These are phyloP conservation scores for Melangyna quadrimaculata DNA, from an alignment of 2,888 invertebrate genomes.

Conservation along the genomic window DNA sequence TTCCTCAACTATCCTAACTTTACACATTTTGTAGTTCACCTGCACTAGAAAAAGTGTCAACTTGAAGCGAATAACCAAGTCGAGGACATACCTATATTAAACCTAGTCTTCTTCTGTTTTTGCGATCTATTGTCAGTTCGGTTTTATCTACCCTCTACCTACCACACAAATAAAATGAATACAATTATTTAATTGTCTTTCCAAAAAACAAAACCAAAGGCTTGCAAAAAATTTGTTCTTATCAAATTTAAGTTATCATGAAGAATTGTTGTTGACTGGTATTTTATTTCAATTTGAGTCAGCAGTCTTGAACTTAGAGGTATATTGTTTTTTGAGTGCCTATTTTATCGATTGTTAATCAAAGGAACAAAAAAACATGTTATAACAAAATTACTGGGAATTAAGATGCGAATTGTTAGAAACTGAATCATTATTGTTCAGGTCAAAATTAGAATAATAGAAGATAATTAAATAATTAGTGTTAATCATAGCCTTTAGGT, in stretches of 20 bases:
- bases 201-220: neutral
- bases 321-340: no score
- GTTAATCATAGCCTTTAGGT: neutral
- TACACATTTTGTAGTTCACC: neutral
- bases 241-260: neutral
- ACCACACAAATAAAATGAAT: neutral
- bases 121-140: neutral
- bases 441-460: neutral
- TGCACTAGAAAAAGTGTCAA: conserved; percentile 18
- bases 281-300: neutral
- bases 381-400: neutral
- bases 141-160: neutral
- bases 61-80: neutral
- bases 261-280: neutral
- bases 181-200: neutral
- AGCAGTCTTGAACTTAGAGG: neutral
- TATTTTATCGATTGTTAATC: no score
- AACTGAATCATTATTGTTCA: neutral
- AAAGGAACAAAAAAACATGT: neutral
- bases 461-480: neutral
- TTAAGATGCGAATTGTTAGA: neutral
- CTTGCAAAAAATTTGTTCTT: neutral
- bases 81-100: neutral
- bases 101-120: neutral
- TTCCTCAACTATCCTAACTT: neutral